phyloP scores from a whole-genome alignment of 2,888 invertebrate species.

The Ptilodon capucinus region DNA sequence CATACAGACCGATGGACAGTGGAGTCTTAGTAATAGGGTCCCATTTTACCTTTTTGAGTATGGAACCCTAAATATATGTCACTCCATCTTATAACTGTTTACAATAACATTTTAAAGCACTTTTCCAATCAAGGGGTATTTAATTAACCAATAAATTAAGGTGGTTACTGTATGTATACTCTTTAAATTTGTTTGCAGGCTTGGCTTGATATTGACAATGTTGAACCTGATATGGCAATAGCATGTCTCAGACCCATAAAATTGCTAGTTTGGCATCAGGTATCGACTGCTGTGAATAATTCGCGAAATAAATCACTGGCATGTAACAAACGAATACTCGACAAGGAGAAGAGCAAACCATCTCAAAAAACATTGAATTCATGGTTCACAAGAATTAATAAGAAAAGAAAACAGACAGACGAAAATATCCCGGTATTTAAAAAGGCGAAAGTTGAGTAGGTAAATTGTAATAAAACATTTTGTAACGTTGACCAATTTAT shows the following conservation, averaged over 20 bases:
- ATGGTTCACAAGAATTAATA: slow-evolving; percentile 62
- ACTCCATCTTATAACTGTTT: too few relatives aligned
- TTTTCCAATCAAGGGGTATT: too few relatives aligned
- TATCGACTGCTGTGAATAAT: slow-evolving; percentile 87
- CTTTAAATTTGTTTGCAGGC: slow-evolving; percentile 60
- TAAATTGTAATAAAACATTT: slow-evolving; percentile 3
- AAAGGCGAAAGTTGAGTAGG: slow-evolving; percentile 33
- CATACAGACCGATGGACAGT: too few relatives aligned
- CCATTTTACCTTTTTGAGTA: too few relatives aligned
- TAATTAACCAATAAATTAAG: too few relatives aligned
- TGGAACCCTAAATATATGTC: too few relatives aligned
- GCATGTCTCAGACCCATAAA: slow-evolving; percentile 79
- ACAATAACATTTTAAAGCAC: too few relatives aligned
- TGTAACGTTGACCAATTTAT: slow-evolving; percentile 8
- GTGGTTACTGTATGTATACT: neutral
- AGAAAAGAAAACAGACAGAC: slow-evolving; percentile 54
- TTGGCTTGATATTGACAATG: slow-evolving; percentile 85
- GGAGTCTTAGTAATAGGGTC: too few relatives aligned
- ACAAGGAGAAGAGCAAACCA: slow-evolving; percentile 49
- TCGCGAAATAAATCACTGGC: slow-evolving; percentile 85
- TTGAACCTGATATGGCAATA: slow-evolving; percentile 78
- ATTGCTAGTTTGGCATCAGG: slow-evolving; percentile 85
- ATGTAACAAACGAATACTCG: slow-evolving; percentile 78
- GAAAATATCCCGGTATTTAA: slow-evolving; percentile 37
- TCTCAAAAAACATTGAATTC: slow-evolving; percentile 71